Evolutionary conservation across 2,797 vertebrate species (phyloP).

Genomic region (Scyliorhinus canicula): DNA sequence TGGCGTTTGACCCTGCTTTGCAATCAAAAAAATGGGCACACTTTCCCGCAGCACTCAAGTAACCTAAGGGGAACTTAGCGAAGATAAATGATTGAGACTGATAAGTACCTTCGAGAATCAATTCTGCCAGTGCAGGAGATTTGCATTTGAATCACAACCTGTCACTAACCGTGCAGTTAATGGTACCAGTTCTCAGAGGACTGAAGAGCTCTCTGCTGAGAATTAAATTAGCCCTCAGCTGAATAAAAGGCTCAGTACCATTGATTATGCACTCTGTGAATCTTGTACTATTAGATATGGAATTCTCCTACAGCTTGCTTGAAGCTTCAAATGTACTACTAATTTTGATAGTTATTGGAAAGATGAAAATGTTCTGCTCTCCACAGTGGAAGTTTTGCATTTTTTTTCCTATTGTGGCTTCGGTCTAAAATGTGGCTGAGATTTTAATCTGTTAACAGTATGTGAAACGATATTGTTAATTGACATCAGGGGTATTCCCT

Average conservation of each 20-base stretch:
- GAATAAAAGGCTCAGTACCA: neutral
- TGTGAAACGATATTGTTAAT: neutral
- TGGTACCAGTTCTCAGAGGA: neutral
- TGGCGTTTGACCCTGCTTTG: neutral
- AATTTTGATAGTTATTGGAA: neutral
- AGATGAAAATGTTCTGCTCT: neutral
- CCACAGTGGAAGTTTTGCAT: neutral
- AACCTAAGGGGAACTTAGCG: neutral
- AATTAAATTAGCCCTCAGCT: neutral
- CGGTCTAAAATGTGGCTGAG: neutral
- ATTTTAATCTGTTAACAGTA: neutral
- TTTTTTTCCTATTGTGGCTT: neutral
- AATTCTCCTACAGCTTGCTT: neutral
- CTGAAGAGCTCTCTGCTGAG: neutral
- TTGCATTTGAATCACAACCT: conserved; percentile 12
- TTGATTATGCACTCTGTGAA: neutral
- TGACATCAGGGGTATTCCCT: neutral
- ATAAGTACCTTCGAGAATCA: neutral
- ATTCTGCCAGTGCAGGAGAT: neutral
- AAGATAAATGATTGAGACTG: neutral
- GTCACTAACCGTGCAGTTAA: neutral
- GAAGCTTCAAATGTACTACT: neutral
- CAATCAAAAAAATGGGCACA: neutral
- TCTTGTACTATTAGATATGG: neutral
- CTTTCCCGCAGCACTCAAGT: neutral